These are phyloP conservation scores for Falco concolor DNA, from an alignment of 2,797 vertebrate species.

Conservation along the genomic window DNA sequence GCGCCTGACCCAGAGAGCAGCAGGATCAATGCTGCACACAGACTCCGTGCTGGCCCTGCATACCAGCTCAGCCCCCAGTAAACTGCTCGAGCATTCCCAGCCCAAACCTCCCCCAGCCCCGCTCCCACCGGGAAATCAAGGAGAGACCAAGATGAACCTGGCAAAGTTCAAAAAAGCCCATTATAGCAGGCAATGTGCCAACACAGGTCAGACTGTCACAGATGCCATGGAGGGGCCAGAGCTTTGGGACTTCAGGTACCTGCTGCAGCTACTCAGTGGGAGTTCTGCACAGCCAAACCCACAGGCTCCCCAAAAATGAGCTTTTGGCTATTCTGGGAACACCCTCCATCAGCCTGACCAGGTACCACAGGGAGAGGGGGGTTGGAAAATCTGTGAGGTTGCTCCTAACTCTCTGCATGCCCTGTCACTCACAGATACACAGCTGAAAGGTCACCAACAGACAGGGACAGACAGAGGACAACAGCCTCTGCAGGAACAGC, in stretches of 20 bases:
- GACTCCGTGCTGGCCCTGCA: not conserved
- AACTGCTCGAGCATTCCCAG: not conserved
- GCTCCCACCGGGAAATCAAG: not conserved
- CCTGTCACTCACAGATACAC: not conserved
- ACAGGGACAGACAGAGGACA: not conserved
- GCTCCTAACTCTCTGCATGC: not conserved
- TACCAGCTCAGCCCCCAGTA: not conserved
- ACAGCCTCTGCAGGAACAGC: not conserved
- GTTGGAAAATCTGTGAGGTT: not conserved
- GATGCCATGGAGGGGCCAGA: not conserved
- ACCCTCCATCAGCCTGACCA: not conserved
- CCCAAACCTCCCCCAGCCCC: not conserved
- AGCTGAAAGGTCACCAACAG: not conserved
- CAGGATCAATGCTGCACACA: not conserved
- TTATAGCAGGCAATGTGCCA: fast-evolving
- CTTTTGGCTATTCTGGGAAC: not conserved
- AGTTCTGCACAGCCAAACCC: not conserved
- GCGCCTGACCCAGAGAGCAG: not conserved
- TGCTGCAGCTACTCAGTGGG: not conserved
- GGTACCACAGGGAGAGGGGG: not conserved
- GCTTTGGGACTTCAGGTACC: not conserved
- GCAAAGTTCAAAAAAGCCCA: not conserved
- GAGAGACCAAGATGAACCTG: not conserved
- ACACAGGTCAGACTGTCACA: not conserved
- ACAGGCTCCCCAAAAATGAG: not conserved